phyloP scores from a whole-genome alignment of 2,888 invertebrate genomes.

The Cataglyphis rosenhaueri region DNA sequence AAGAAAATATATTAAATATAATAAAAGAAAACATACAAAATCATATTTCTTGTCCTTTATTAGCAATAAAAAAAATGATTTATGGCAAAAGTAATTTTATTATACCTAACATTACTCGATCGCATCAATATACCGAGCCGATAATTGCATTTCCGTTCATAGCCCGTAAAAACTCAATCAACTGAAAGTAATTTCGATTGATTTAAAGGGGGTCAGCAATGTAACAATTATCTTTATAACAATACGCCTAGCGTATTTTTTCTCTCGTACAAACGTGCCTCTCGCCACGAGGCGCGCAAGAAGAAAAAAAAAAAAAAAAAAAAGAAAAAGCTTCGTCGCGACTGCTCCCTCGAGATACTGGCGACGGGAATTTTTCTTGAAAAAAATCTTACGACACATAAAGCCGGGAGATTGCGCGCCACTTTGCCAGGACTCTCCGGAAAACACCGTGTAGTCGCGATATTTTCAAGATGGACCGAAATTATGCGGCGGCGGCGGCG shows the following conservation, averaged over 20 bases:
- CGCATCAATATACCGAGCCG: neutral
- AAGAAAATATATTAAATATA: neutral
- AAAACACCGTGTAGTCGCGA: slow-evolving; percentile 63
- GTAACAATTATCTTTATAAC: slow-evolving; percentile 4
- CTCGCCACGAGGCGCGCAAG: slow-evolving; percentile 9
- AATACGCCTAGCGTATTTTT: slow-evolving; percentile 12
- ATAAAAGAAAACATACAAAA: no score
- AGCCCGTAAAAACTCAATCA: slow-evolving; percentile 24
- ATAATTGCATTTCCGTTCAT: slow-evolving; percentile 19
- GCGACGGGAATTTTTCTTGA: slow-evolving; percentile 64
- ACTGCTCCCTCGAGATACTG: slow-evolving; percentile 48
- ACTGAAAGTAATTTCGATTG: slow-evolving; percentile 19
- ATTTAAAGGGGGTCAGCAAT: neutral
- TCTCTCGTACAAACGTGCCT: neutral
- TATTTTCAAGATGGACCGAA: slow-evolving; percentile 62
- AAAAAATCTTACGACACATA: slow-evolving; percentile 63
- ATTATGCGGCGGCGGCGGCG: slow-evolving; percentile 60
- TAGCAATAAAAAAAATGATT: neutral
- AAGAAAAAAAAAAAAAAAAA: slow-evolving; percentile 9
- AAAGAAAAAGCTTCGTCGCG: slow-evolving; percentile 31
- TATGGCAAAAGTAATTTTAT: neutral
- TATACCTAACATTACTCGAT: neutral
- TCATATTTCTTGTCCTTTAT: neutral
- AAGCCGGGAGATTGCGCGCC: slow-evolving; percentile 57
- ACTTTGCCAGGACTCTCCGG: slow-evolving; percentile 10